phyloP scores from a whole-genome alignment of 2,797 vertebrate species.

The Acipenser oxyrinchus region DNA sequence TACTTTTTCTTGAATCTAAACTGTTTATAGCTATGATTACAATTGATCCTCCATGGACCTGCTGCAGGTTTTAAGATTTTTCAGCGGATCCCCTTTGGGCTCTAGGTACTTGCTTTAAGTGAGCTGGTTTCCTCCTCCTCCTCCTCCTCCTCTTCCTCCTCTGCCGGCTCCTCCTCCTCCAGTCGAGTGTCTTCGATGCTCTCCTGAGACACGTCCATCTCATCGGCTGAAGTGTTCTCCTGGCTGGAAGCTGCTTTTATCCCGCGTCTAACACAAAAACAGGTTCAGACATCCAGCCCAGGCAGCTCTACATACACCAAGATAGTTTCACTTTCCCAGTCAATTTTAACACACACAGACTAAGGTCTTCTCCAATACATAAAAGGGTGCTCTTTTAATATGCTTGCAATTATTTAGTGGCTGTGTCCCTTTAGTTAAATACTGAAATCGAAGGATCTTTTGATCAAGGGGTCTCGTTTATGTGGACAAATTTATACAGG shows the following conservation, averaged over 20 bases:
- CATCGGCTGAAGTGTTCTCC: conserved; percentile 72
- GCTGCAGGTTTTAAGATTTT: too few species aligned
- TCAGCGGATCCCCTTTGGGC: neutral
- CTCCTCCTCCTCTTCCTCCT: conserved; percentile 58
- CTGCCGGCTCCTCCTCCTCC: conserved; percentile 37
- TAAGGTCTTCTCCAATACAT: too few species aligned
- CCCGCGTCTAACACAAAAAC: conserved; percentile 51
- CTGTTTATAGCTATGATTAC: too few species aligned
- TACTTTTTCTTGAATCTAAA: too few species aligned
- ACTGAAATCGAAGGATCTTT: too few species aligned
- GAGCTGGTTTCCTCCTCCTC: conserved; percentile 64
- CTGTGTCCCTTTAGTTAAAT: too few species aligned
- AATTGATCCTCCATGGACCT: too few species aligned
- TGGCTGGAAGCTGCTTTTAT: conserved; percentile 71
- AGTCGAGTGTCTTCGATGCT: conserved; percentile 57
- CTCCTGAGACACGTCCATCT: conserved; percentile 64
- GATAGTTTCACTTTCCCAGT: neutral
- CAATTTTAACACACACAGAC: too few species aligned
- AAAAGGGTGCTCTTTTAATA: too few species aligned
- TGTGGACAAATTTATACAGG: too few species aligned
- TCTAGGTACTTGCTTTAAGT: conserved; percentile 43
- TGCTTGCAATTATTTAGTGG: too few species aligned
- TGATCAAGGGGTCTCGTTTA: too few species aligned
- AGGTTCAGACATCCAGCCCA: neutral
- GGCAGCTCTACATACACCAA: neutral